Evolutionary conservation across 2,113 vertebrate species (phyloP).

Genomic region (Amia ocellicauda): DNA sequence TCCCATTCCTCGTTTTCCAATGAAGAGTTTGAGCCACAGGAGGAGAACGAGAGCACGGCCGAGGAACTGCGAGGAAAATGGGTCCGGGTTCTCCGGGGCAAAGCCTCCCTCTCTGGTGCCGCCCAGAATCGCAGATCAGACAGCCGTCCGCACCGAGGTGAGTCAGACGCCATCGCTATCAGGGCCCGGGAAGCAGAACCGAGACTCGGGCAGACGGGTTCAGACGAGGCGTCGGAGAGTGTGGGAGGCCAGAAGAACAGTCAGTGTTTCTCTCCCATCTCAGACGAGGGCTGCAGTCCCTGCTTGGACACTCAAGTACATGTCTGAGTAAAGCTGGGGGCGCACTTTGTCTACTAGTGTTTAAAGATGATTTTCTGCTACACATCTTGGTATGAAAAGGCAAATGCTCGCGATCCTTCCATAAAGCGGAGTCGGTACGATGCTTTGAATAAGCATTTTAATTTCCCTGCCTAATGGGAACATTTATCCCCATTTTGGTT

Average conservation of each 20-base stretch:
- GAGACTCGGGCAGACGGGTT: not conserved
- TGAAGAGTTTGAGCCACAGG: conserved; percentile 11
- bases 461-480: not conserved
- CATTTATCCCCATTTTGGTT: not conserved
- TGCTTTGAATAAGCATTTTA: not conserved
- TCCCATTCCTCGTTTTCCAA: conserved; percentile 13
- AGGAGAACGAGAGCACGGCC: conserved; percentile 7
- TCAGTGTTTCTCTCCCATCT: too few relatives aligned
- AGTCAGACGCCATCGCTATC: conserved; percentile 10
- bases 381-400: not conserved
- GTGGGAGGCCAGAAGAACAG: too few relatives aligned
- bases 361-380: too few relatives aligned
- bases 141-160: conserved; percentile 22
- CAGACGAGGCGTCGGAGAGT: not conserved
- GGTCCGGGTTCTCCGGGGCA: conserved; percentile 12
- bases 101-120: not conserved
- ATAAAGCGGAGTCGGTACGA: too few relatives aligned
- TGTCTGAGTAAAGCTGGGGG: too few relatives aligned
- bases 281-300: too few relatives aligned
- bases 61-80: conserved; percentile 8
- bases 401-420: not conserved
- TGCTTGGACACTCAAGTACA: too few relatives aligned
- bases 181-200: not conserved
- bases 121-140: not conserved
- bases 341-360: too few relatives aligned